Conservation (phyloP, 2,888 invertebrate genomes). For the Unio delphinus region DNA sequence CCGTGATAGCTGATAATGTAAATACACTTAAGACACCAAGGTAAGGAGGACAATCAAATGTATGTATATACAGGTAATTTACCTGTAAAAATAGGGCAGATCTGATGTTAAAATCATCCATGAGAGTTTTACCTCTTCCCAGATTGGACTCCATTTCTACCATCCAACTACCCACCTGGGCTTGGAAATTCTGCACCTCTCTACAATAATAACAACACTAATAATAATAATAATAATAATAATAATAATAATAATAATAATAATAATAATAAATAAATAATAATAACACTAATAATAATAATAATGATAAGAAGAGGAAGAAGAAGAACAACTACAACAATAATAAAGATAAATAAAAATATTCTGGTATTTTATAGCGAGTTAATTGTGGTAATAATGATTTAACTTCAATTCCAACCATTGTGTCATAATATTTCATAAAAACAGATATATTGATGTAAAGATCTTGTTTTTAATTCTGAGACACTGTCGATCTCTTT, state of each 20-base stretch:
- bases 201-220: conserved; percentile 58
- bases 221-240: conserved; percentile 1
- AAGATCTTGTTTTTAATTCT: no score
- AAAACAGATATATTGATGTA: no score
- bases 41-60: no score
- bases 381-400: no score
- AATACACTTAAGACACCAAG: no score
- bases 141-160: conserved; percentile 76
- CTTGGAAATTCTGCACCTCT: conserved; percentile 76
- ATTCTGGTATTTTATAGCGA: no score
- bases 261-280: neutral
- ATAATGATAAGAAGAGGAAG: neutral
- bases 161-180: conserved; percentile 77
- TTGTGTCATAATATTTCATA: no score
- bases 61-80: neutral
- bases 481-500: no score
- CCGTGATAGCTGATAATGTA: no score
- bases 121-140: conserved; percentile 50
- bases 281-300: conserved; percentile 2
- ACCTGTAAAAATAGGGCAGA: conserved; percentile 76
- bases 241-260: conserved; percentile 4
- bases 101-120: conserved; percentile 76
- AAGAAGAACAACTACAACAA: no score
- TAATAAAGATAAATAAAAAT: no score
- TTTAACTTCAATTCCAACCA: no score